Evolutionary conservation across 2,888 invertebrate species (phyloP), one percentile per base, ranked within the genome.

Genomic region (Pollenia amentaria): DNA sequence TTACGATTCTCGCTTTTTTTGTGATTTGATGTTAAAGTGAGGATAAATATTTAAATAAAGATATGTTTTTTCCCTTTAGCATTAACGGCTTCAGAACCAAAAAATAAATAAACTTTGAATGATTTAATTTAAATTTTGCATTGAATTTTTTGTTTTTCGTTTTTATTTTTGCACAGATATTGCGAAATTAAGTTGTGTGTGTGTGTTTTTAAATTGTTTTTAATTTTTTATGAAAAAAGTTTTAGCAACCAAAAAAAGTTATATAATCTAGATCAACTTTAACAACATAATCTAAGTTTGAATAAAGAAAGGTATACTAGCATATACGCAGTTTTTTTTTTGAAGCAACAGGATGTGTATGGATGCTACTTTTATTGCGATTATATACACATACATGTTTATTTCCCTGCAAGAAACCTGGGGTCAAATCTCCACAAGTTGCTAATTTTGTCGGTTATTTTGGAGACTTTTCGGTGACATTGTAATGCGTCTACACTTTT

Each of bases 41-140:
- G 29, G 11, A 60, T 38, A 12, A 73, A 48, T 73, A 46, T 60
- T 73, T 21, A 44, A 73, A 73, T 48, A 46, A 42, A 72, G 44
- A 6, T 67, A 0, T 44, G 11, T 12, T 42, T 44, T 14, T 62
- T 51, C 2, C 14, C 38, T 29, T 38, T 57, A 38, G 8, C 38
- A 14, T 38, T 57, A 29, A 57, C 16, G 3, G 16, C 42, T 62
- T 62, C 14, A 42, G 42, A 16, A 62, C 18, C 40, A 40, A 62
- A 40, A 42, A 18, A 4, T 10, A 40, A 16, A 62, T 16, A 10
- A 62, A 62, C 16, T 62, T 42, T 16, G 10, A 62, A 62, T 62
- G 62, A 42, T 62, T 62, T 62, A 42, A 42, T 62, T 62, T 40
- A 16, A 62, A 62, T 29, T 42, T 42, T 62, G 1, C 16, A 29